Evolutionary conservation across 1,140 invertebrate genomes (phyloP).

Genomic region (Diuraphis noxia): DNA sequence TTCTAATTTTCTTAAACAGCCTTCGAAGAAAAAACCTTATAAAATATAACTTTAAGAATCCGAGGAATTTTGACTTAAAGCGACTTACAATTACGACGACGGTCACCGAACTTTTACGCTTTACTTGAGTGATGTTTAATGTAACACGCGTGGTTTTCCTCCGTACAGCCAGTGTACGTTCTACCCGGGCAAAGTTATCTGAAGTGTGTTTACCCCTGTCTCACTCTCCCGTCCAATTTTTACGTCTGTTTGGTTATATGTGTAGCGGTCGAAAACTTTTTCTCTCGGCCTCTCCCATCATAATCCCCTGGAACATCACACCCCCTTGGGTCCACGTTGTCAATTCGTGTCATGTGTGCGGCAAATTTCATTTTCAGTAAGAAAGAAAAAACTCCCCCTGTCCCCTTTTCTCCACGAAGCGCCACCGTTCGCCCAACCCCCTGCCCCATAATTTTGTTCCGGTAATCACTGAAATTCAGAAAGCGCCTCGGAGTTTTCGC

Average conservation of each 20-base stretch:
- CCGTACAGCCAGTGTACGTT: neutral
- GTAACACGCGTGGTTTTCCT: constrained; percentile 24
- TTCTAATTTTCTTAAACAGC: neutral
- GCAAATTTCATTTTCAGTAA: constrained; percentile 41
- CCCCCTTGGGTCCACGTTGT: constrained; percentile 24
- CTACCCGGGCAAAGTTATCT: constrained; percentile 11
- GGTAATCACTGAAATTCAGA: constrained; percentile 18
- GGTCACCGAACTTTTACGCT: constrained; percentile 35
- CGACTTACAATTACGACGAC: constrained; percentile 21
- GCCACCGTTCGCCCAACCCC: neutral
- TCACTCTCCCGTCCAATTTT: constrained; percentile 25
- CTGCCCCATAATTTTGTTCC: neutral
- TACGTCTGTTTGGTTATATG: constrained; percentile 51
- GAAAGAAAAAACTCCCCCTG: neutral
- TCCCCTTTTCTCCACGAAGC: neutral
- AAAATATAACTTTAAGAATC: constrained; percentile 16
- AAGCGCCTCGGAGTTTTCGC: constrained; percentile 6
- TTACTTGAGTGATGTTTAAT: constrained; percentile 42
- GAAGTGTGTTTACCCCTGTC: constrained; percentile 22
- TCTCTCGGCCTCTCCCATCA: neutral
- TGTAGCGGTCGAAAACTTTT: constrained; percentile 34
- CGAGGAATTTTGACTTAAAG: constrained; percentile 5
- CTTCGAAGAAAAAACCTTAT: neutral
- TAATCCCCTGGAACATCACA: neutral
- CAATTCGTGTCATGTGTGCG: constrained; percentile 29